Evolutionary conservation across 2,888 invertebrate genomes (phyloP), one percentile per base, ranked within the genome.

Genomic region (Ischnura elegans): DNA sequence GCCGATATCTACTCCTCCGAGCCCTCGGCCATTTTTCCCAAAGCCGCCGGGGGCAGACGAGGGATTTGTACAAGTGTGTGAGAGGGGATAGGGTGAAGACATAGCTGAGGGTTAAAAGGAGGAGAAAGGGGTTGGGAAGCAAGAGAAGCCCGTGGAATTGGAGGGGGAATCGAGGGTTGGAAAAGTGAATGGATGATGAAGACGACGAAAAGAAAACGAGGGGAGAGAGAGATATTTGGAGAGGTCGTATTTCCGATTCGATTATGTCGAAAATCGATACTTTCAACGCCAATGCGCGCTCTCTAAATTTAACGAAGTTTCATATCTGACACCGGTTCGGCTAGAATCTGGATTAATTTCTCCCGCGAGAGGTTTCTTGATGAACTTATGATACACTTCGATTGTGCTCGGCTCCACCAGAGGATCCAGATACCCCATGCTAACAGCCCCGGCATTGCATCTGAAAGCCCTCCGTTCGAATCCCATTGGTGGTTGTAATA

Each of bases 11-110:
- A 42, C 90, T 19, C 51, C 87, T 55, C 51, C 55, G 87, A 51
- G 86, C 86, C 51, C 51, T 86, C 61, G 8, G 61, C 61, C 55
- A 42, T 61, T 90, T 90, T 90, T 61, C 61, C 90, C 90, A 55
- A 90, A 61, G 90, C 90, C 90, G 90, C 43, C 42, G 90, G 90
- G 61, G 90, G 61, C 90, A 66, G 90, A 90, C 55, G 90, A 61
- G 90, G 90, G 90, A 61, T 90, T 61, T 61, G 90, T 90, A 61
- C 90, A 61, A 90, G 55, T 90, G 43, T 43, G 90, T 61, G 42
- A 61, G 61, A 43, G 16, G 86, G 86, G 46, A 42, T 21, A 4
- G 86, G 86, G n/a, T 19, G 86, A n/a, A n/a, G n/a, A n/a, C n/a
- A n/a, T n/a, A n/a, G n/a, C n/a, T n/a, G n/a, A 42, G 86, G 86